These are phyloP conservation scores for Pseudochaenichthys georgianus DNA, from an alignment of 2,797 vertebrate genomes.

Conservation along the genomic window DNA sequence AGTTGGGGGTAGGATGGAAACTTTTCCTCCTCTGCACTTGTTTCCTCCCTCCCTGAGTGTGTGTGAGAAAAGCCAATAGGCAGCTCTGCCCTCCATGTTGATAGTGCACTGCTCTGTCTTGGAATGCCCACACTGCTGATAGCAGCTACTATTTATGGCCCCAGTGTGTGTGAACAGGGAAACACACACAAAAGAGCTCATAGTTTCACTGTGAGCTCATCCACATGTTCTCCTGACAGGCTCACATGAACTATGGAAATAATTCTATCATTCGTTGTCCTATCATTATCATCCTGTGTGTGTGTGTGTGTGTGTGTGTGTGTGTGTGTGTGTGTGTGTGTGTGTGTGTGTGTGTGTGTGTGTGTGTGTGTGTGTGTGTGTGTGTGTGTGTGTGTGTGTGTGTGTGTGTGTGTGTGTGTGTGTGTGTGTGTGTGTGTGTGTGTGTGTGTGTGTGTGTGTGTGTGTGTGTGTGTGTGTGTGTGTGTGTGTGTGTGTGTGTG, in stretches of 20 bases:
- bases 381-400: neutral
- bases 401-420: too few relatives aligned
- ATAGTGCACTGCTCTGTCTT: conserved; percentile 58
- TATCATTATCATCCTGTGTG: too few relatives aligned
- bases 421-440: too few relatives aligned
- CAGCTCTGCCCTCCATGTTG: conserved; percentile 60
- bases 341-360: neutral
- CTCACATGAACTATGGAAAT: neutral
- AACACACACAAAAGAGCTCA: conserved; percentile 46
- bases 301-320: too few relatives aligned
- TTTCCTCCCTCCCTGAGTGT: conserved; percentile 10
- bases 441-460: neutral
- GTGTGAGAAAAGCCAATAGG: conserved; percentile 63
- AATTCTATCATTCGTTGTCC: neutral
- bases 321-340: too few relatives aligned
- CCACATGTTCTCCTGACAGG: conserved; percentile 24
- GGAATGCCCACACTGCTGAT: conserved; percentile 74
- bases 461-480: neutral
- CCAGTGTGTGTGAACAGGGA: conserved; percentile 70
- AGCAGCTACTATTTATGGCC: conserved; percentile 73
- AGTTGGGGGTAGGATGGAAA: neutral
- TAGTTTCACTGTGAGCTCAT: conserved; percentile 40
- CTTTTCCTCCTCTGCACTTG: neutral
- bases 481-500: neutral
- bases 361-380: neutral